phyloP scores from a whole-genome alignment of 2,113 vertebrate genomes.

The Chitala chitala region DNA sequence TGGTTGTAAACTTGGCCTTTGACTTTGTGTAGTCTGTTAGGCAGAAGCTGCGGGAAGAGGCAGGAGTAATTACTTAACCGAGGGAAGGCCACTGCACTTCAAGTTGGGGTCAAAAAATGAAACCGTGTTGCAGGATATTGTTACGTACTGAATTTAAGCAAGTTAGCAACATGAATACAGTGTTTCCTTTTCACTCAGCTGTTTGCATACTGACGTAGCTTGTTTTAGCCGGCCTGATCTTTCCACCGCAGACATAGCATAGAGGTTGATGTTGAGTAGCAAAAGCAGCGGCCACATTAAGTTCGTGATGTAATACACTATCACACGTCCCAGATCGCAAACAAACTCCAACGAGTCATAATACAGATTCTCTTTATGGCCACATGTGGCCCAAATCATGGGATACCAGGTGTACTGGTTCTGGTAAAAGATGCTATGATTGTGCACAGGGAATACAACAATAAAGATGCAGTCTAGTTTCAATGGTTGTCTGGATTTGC shows the following conservation, averaged over 20 bases:
- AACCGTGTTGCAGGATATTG: background rate
- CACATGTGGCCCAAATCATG: background rate
- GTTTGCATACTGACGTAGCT: background rate
- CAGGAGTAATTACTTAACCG: background rate
- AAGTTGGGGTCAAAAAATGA: background rate
- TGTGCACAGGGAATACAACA: background rate
- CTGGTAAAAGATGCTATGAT: background rate
- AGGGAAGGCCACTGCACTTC: background rate
- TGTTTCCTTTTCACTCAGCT: background rate
- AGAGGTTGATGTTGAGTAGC: constrained; percentile 25
- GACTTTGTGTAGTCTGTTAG: background rate
- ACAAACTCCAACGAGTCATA: constrained; percentile 39
- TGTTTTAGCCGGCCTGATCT: background rate
- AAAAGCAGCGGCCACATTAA: background rate
- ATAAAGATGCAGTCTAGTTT: constrained; percentile 6
- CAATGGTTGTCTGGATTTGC: background rate
- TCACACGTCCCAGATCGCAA: constrained; percentile 58
- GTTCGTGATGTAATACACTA: constrained; percentile 61
- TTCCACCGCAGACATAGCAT: background rate
- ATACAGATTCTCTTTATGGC: constrained; percentile 13
- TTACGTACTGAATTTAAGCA: no score
- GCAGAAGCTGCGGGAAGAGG: background rate
- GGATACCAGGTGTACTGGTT: background rate
- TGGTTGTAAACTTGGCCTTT: background rate
- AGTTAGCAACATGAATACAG: background rate